phyloP scores from a whole-genome alignment of 1,140 invertebrate species.

The Pogonomyrmex californicus region DNA sequence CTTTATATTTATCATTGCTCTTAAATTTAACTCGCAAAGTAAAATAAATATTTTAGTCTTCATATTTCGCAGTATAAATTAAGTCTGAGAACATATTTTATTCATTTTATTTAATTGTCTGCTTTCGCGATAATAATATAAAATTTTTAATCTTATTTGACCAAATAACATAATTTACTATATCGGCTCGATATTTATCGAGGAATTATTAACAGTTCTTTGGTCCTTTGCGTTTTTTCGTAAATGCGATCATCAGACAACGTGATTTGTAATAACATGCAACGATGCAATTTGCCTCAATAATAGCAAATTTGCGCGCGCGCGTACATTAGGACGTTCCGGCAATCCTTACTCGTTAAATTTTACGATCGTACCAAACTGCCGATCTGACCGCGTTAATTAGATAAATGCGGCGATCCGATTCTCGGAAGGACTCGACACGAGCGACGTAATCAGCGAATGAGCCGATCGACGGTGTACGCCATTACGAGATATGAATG shows the following conservation, averaged over 20 bases:
- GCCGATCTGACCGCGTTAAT: conserved; percentile 73
- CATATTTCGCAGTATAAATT: neutral
- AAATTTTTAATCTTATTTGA: neutral
- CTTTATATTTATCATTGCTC: neutral
- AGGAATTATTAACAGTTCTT: neutral
- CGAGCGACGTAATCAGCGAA: conserved; percentile 59
- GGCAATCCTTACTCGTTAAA: conserved; percentile 72
- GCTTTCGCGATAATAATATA: neutral
- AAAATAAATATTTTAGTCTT: neutral
- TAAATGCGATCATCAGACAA: neutral
- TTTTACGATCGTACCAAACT: conserved; percentile 72
- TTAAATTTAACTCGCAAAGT: neutral
- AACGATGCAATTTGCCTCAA: neutral
- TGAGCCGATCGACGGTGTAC: conserved; percentile 22
- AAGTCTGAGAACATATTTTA: neutral
- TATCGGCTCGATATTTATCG: neutral
- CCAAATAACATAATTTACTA: neutral
- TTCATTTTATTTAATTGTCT: neutral
- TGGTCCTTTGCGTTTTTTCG: neutral
- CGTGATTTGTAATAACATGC: conserved; percentile 19
- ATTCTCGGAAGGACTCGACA: conserved; percentile 76
- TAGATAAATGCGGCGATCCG: conserved; percentile 72
- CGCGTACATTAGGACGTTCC: conserved; percentile 31
- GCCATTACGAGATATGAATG: conserved; percentile 67
- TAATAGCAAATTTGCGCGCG: conserved; percentile 34